These are phyloP conservation scores for Dryobota labecula DNA, from an alignment of 2,888 invertebrate species.

Conservation along the genomic window DNA sequence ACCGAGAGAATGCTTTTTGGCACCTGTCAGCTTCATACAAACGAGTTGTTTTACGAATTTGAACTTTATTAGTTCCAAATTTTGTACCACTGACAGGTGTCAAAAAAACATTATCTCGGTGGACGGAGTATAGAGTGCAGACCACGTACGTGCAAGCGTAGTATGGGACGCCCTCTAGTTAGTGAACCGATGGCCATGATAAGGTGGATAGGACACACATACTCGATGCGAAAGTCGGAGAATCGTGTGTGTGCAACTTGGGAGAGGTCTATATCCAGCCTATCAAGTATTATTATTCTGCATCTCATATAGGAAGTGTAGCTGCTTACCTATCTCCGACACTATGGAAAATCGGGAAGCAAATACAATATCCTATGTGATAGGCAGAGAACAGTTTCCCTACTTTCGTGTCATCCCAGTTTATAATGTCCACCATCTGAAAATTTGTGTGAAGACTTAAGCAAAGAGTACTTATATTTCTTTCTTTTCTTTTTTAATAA, in stretches of 20 bases:
- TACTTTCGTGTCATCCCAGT: conserved; percentile 83
- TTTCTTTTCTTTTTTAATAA: too few species aligned
- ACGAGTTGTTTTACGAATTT: too few species aligned
- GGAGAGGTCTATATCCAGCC: neutral
- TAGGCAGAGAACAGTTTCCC: conserved; percentile 83
- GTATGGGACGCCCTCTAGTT: neutral
- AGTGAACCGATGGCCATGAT: neutral
- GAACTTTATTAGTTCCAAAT: too few species aligned
- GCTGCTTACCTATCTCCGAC: conserved; percentile 81
- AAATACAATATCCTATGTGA: conserved; percentile 85
- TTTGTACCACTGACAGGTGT: too few species aligned
- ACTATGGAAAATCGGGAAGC: conserved; percentile 87
- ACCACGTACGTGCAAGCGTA: neutral
- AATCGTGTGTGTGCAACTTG: neutral
- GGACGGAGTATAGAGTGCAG: too few species aligned
- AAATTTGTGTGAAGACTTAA: conserved; percentile 52
- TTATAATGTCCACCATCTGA: conserved; percentile 79
- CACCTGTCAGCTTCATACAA: too few species aligned
- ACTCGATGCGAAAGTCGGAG: neutral
- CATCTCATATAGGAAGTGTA: neutral
- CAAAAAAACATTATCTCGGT: too few species aligned
- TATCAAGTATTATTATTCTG: neutral
- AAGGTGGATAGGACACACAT: neutral
- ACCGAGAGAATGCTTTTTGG: too few species aligned
- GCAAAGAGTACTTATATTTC: neutral